Evolutionary conservation across 2,113 vertebrate species (phyloP), one percentile per base, ranked within the genome.

Genomic region (Collichthys lucidus): DNA sequence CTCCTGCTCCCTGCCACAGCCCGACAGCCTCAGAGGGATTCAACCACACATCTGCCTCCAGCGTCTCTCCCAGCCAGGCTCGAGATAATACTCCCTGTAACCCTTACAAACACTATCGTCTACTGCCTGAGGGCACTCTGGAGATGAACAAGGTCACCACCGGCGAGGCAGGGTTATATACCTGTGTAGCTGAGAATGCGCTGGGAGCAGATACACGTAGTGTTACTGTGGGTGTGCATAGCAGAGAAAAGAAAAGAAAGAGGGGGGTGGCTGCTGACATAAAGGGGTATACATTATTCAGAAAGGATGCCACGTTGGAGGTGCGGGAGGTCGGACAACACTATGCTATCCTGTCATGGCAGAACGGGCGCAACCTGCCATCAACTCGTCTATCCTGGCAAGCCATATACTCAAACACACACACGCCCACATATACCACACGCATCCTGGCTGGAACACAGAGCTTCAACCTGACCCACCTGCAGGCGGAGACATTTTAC

Each of bases 181-280:
- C 98, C 11, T 99, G 98, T 11, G 96, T 99, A 89, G 98, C 98
- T 10, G 97, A 99, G 82, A 99, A 99, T 84, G 90, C 95, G 29
- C 94, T 98, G 0, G 98, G 98, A 16, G 97, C 97, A 0, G 98
- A 99, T 91, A 98, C 96, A 1, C 96, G 94, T 78, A 96, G 95
- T 0, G 79, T 99, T 11, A 95, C 93, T 0, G 79, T 99, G 55
- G 82, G 55, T n/a, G 96, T 99, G 10, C 95, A 96, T 31, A 77
- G 94, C 63, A 86, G 88, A 65, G 66, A 72, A 29, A 90, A 81
- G 35, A 89, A 65, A 59, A 74, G 91, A 90, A 93, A 89, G 14
- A 80, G 64, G 85, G 76, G 55, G 26, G 20, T 59, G 80, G 40
- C 60, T 90, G 67, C 65, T 49, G 77, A 76, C 12, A 64, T 61